These are phyloP conservation scores for Nysson spinosus DNA, from an alignment of 2,888 invertebrate species.

Conservation along the genomic window DNA sequence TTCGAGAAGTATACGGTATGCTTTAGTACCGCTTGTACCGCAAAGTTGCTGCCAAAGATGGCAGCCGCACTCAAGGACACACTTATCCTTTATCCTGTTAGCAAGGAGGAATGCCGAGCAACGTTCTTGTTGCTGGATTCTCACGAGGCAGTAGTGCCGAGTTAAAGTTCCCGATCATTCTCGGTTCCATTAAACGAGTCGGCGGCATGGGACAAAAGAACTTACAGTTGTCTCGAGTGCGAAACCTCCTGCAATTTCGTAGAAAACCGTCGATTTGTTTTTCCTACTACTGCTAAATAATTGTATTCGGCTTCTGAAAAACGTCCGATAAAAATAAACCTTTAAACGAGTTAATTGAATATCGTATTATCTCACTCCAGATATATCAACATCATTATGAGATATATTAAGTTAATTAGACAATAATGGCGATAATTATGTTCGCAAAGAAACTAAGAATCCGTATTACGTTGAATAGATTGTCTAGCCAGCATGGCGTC, in stretches of 20 bases:
- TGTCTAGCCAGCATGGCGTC: not conserved
- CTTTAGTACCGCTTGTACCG: conserved; percentile 46
- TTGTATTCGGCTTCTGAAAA: no score
- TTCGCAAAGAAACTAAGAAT: no score
- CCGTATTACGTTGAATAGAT: no score
- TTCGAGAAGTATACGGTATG: conserved; percentile 38
- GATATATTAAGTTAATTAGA: no score
- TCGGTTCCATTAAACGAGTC: conserved; percentile 42
- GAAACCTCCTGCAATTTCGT: conserved; percentile 33
- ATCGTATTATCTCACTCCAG: not conserved
- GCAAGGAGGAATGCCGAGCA: conserved; percentile 49
- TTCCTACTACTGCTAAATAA: not conserved
- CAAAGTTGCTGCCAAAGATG: conserved; percentile 56
- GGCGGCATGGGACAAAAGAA: conserved; percentile 29
- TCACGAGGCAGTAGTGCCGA: conserved; percentile 20
- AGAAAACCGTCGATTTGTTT: conserved; percentile 18
- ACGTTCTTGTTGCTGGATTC: conserved; percentile 47
- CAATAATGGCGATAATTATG: no score
- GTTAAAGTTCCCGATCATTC: conserved; percentile 38
- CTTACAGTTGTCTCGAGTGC: conserved; percentile 10
- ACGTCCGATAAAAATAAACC: not conserved
- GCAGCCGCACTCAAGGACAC: conserved; percentile 59
- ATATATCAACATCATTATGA: no score
- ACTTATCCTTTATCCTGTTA: conserved; percentile 63
- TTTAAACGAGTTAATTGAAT: not conserved